Evolutionary conservation across 2,888 invertebrate species (phyloP), one percentile per base, ranked within the genome.

Genomic region (Drosophila longiperda): DNA sequence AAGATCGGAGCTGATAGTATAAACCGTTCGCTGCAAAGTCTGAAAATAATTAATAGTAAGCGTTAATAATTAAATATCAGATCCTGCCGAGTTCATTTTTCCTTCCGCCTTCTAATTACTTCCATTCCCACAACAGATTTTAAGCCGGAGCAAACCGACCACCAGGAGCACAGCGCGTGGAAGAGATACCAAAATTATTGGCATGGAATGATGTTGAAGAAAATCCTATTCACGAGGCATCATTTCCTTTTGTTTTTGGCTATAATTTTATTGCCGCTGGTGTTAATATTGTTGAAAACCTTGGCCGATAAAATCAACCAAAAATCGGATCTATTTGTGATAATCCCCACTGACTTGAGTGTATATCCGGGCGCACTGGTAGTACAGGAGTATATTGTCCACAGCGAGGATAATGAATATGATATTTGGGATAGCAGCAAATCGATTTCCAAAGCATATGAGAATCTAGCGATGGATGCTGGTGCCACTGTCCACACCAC

Each of bases 161-260:
- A 23, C 1, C 29, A 49, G 20, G 83, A 80, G 63, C 11, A n/a
- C 7, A 42, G 15, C 6, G 5, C 3, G 0, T 0, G 0, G 0
- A 29, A 20, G 8, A 69, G 42, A 53, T 50, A 8, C 6, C 8
- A 15, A 17, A 80, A 81, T 71, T 96, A 95, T 84, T 93, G 95
- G 62, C 81, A 91, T 26, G 96, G 95, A 1, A 94, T 96, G 92
- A 93, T 96, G 90, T 88, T 94, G 36, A 96, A 96, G 91, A 94
- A 95, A 81, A 91, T 92, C 33, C 87, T 95, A 8, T 94, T 95
- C 69, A 94, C 95, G 69, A 83, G 93, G 2, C 93, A 97, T 6
- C 95, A 96, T 33, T 95, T 95, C 94, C 90, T 26, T 7, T 2
- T 62, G 11, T 45, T 9, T 32, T 0, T 4, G 0, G 3, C 59